Evolutionary conservation across 2,113 vertebrate genomes (phyloP), one percentile per base, ranked within the genome.

Genomic region (Petrocephalus microphthalmus): DNA sequence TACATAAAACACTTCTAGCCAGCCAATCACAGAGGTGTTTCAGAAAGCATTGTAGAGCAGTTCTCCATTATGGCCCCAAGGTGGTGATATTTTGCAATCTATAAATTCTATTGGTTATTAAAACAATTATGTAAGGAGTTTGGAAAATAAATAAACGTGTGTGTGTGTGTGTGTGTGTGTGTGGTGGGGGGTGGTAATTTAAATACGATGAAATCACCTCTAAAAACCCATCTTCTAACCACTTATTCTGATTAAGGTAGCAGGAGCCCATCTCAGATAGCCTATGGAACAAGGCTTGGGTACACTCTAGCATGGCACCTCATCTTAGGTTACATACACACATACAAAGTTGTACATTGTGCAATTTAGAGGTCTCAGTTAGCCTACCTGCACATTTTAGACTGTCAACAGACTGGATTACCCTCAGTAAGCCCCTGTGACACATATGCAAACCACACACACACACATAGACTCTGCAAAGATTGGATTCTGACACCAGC

Each of bases 1-100:
- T 84, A 67, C 19, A 45, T 42, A 83, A 33, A 57, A n/a, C 29
- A 52, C 52, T 88, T 56, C 88, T 51, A 86, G 81, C 84, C 45
- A 53, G 85, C 71, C 71, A 78, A 78, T 78, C 71, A 42, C 5
- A 78, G 71, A 78, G 71, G 71, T 17, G 33, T 78, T 17, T 78
- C 33, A 13, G 33, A 42, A 78, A 78, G 33, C 71, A 6, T 42
- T 42, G 33, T 42, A 37, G 33, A 74, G 71, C 25, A 74, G 5
- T 78, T 78, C 71, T 20, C 33, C 15, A 42, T 78, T 42, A 78
- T 78, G 71, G 5, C 33, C 71, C 6, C 15, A 29, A 42, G 33
- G 33, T 78, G 71, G 71, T 33, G 33, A 78, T 78, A 78, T 42
- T 78, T 15, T 42, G 71, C 33, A 37, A 78, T 78, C 37, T 42